Percentiles rank a stretch among this genome's conserved stretches.
These are phyloP conservation scores for Coracopsis vasa DNA, from an alignment of 2,113 vertebrate species.

Conservation along the genomic window DNA sequence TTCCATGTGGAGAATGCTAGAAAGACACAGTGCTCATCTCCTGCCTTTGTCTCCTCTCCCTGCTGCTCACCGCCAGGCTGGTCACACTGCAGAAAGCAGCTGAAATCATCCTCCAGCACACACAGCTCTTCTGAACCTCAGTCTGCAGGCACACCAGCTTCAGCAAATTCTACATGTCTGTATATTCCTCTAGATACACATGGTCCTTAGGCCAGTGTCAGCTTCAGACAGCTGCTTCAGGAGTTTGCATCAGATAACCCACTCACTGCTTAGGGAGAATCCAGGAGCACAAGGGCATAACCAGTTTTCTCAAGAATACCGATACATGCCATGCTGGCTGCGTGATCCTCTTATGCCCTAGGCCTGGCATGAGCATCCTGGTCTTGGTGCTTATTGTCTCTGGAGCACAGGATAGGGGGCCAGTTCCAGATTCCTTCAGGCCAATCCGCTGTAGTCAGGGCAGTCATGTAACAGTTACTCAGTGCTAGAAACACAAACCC, in stretches of 20 bases:
- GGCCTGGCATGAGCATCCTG: fast-evolving
- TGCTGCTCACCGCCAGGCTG: not conserved
- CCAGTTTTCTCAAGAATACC: not conserved
- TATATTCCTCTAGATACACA: fast-evolving
- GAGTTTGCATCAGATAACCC: not conserved
- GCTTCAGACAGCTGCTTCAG: not conserved
- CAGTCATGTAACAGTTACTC: not conserved
- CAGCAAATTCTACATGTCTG: fast-evolving
- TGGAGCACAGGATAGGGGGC: not conserved
- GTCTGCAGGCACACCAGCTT: not conserved
- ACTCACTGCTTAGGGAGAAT: not conserved
- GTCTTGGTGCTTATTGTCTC: fast-evolving
- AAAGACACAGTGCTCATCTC: fast-evolving
- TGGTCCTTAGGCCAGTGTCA: not conserved
- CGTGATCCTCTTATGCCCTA: fast-evolving
- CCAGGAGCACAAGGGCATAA: not conserved
- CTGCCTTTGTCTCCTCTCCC: not conserved
- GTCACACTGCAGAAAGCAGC: not conserved
- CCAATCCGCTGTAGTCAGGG: no score
- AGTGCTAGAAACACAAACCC: not conserved
- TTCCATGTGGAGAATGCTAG: not conserved
- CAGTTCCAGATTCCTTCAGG: not conserved
- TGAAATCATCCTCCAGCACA: not conserved
- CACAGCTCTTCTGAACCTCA: not conserved
- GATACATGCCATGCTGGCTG: fast-evolving